These are phyloP conservation scores for Micromys minutus DNA, from an alignment of 2,113 vertebrate species.

Conservation along the genomic window DNA sequence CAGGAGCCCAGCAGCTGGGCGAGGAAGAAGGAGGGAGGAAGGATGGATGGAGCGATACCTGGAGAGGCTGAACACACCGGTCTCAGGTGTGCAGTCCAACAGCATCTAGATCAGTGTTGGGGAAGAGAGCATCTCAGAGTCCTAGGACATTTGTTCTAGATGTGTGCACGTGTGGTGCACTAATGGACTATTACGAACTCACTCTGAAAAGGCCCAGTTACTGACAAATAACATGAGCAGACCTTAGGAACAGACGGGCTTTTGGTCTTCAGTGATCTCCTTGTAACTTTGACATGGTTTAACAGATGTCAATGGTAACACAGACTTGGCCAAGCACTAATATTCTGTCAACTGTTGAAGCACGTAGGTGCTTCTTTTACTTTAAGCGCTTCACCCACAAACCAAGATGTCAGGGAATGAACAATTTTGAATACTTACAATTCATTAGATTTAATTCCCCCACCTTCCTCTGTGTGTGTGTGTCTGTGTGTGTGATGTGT, in stretches of 20 bases:
- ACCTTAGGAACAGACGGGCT: constrained; percentile 23
- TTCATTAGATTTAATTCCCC: not conserved
- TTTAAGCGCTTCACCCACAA: not conserved
- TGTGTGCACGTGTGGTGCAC: not conserved
- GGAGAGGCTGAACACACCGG: not conserved
- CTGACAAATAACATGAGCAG: too few relatives aligned
- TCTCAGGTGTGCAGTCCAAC: not conserved
- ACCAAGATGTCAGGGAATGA: not conserved
- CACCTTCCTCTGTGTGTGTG: too few relatives aligned
- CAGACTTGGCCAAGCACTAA: not conserved
- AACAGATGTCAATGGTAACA: not conserved
- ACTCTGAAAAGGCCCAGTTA: constrained; percentile 50
- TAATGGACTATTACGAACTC: not conserved
- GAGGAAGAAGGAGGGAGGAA: not conserved
- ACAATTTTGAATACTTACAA: not conserved
- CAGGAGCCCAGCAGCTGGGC: constrained; percentile 41
- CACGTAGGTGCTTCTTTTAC: not conserved
- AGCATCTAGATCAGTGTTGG: not conserved
- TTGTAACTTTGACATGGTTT: not conserved
- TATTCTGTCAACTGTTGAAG: not conserved
- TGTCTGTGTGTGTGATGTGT: too few relatives aligned
- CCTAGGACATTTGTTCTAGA: not conserved
- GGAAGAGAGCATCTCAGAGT: constrained; percentile 23
- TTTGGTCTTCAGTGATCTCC: constrained; percentile 40
- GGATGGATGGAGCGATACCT: not conserved